Base-by-base conservation (phyloP, 2,888 invertebrate genomes). In the Sialis lutaria region DNA sequence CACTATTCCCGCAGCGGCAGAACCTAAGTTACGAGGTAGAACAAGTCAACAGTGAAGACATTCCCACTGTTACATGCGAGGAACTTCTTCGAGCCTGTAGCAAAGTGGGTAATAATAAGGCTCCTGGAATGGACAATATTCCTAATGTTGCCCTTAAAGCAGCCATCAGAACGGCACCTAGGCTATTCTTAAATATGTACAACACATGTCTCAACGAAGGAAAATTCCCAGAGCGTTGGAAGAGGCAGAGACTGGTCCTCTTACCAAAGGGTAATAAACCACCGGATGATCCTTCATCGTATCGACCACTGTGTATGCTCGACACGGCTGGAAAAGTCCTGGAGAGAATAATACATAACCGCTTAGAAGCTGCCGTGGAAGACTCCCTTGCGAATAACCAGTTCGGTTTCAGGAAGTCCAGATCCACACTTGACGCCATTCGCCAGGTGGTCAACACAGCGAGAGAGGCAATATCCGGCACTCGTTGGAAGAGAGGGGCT, bases 271-370 rank as follows among this genome's bases (percentile, higher is more conserved):
- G 46, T 1, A 51, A 49, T 42, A 50, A 49, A 6, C 46, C 50
- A 34, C 46, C 50, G 22, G 22, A 22, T 22, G 22, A 22, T 22
- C 4, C 22, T 22, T 22, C 22, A 22, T 1, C 44, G 4, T 22
- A 22, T 22, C 22, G 22, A 22, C 22, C 22, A 22, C 22, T 22
- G 22, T 22, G 22, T 22, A 49, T 55, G 46, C 50, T 53, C 7
- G 49, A 51, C 48, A 50, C 50, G 33, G 42, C 49, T 10, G 53
- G 51, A 6, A 55, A 55, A 49, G 45, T 54, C 1, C 48, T 50
- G n/a, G 55, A 54, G 49, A 50, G 47, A 41, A n/a, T 55, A 35
- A 47, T 55, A 30, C 47, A 46, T 49, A 46, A 48, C 5, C 46
- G 54, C 43, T 46, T 55, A 30, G 35, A 44, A 9, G 40, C 40